Conservation (phyloP, 2,888 invertebrate species). For the Ochropacha duplaris region DNA sequence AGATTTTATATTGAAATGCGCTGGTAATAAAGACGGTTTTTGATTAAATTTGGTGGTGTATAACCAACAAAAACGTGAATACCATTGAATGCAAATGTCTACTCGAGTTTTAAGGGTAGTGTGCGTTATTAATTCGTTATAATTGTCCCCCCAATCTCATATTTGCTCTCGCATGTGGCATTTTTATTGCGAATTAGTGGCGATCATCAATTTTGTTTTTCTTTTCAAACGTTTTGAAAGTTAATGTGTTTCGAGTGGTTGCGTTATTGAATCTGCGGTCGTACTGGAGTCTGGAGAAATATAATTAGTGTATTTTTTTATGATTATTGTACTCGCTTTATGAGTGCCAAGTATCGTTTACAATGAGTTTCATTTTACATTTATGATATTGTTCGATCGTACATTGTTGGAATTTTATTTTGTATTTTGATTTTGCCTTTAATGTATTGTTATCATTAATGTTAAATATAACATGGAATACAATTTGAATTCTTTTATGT, state of each 20-base stretch:
- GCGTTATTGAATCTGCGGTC: constrained; percentile 40
- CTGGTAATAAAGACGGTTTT: constrained; percentile 30
- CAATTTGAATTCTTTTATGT: background rate
- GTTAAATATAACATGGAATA: background rate
- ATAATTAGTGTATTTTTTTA: constrained; percentile 62
- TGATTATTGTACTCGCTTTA: constrained; percentile 47
- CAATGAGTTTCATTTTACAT: constrained; percentile 50
- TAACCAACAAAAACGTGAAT: constrained; percentile 70
- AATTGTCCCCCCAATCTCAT: constrained; percentile 72
- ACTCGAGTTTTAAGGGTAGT: constrained; percentile 81
- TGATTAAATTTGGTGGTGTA: constrained; percentile 26
- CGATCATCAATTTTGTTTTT: constrained; percentile 83
- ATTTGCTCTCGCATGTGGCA: constrained; percentile 81
- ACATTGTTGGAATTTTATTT: constrained; percentile 37
- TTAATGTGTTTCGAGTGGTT: constrained; percentile 71
- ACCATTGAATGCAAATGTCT: constrained; percentile 80
- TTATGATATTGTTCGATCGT: constrained; percentile 42
- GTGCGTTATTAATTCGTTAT: constrained; percentile 81
- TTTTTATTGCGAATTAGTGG: constrained; percentile 82
- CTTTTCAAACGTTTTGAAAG: constrained; percentile 65
- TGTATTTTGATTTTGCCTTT: constrained; percentile 19
- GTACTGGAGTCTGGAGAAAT: constrained; percentile 22
- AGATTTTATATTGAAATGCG: constrained; percentile 20
- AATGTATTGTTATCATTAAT: constrained; percentile 1
- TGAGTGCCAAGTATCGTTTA: constrained; percentile 63